These are phyloP conservation scores for Strix aluco DNA, from an alignment of 2,113 vertebrate species.

Conservation along the genomic window DNA sequence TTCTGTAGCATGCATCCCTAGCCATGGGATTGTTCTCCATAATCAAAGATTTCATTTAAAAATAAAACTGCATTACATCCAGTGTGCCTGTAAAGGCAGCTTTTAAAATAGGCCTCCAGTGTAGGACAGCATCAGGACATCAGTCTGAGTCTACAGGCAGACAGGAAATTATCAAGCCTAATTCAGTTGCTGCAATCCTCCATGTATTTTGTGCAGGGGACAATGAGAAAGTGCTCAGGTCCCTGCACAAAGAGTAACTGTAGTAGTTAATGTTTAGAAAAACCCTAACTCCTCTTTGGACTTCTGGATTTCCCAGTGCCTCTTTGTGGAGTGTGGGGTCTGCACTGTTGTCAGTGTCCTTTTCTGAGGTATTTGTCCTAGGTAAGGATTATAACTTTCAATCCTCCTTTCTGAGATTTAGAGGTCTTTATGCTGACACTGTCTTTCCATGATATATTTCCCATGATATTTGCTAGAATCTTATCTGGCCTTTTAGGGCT, in stretches of 20 bases:
- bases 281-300: not conserved
- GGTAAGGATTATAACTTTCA: not conserved
- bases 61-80: not conserved
- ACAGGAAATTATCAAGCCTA: constrained; percentile 8
- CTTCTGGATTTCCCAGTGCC: not conserved
- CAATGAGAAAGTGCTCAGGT: not conserved
- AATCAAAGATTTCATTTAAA: constrained; percentile 63
- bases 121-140: constrained; percentile 6
- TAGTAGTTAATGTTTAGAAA: not conserved
- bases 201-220: not conserved
- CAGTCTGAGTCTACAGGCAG: constrained; percentile 33
- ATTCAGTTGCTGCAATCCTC: not conserved
- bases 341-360: not conserved
- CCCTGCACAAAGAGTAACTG: not conserved
- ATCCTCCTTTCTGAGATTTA: not conserved
- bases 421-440: not conserved
- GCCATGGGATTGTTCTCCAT: constrained; percentile 1
- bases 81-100: constrained; percentile 6
- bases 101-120: constrained; percentile 22
- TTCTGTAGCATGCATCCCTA: not conserved
- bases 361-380: not conserved
- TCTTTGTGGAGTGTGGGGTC: not conserved
- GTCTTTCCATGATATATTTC: not conserved
- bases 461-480: not conserved
- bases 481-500: not conserved